Evolutionary conservation across 2,797 vertebrate species (phyloP), one percentile per base, ranked within the genome.

Genomic region (Macroramphosus scolopax): DNA sequence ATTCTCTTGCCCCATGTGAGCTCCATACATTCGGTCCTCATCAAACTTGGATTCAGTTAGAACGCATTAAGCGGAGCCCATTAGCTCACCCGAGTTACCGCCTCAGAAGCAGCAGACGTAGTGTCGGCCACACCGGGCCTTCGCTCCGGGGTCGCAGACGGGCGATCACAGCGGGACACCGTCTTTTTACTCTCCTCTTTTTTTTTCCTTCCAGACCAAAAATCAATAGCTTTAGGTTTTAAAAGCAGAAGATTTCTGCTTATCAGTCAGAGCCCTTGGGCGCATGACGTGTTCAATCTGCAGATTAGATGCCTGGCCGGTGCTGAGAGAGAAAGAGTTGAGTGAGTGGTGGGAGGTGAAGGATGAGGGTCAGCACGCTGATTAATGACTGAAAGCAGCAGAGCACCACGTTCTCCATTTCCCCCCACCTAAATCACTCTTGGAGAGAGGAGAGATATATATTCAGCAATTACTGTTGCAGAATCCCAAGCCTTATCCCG

Each of bases 321-420:
- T 56, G 65, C 44, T 55, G 63, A 63, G 41, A 69, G 55, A 44
- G 45, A 54, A 64, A 45, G 49, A 63, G 49, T 20, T 47, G 54
- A 53, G 56, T 49, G 48, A 69, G 53, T 60, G 31, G 72, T 65
- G 55, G 72, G 52, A 61, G 58, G 67, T 41, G 47, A 45, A 52
- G 48, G 49, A 54, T 30, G 43, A 48, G 51, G 79, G 76, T 78
- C 72, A 56, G 42, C 38, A 53, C 52, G 33, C 66, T 85, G 82
- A 88, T 86, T 87, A 87, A 86, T 87, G 84, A 68, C 76, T 54
- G 53, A 52, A 77, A 76, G 67, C 80, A 73, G 59, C 61, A 58
- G 51, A 76, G 55, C 44, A 64, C 52, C 66, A 44, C 54, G 43
- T 37, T 53, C 52, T 75, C 51, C 48, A 48, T 70, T 50, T 58